Base-by-base conservation (phyloP, 2,113 vertebrate genomes). In the Polypterus senegalus region DNA sequence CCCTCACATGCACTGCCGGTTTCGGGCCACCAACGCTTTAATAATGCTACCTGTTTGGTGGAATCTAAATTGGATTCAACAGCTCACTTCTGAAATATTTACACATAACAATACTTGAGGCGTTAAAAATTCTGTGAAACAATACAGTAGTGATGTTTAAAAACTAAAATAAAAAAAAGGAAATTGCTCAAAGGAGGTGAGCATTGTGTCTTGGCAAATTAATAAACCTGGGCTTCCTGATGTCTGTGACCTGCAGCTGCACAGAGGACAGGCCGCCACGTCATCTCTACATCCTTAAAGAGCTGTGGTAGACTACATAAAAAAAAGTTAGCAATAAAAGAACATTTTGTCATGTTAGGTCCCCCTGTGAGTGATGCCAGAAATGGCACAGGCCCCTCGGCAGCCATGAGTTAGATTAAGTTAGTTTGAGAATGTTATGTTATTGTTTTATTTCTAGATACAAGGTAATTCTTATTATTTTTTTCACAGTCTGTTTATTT, bases 211-310 rank as follows among this genome's bases (percentile, higher is more conserved):
- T 47, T 65, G 51, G 5, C 51, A 63, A 52, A 54, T 70, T 63
- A 74, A 55, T 70, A 63, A 70, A 51, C 61, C 59, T 57, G 47
- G 5, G 65, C 69, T 68, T 75, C 73, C 73, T 63, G 65, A 51
- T 48, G 47, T 47, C 48, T 60, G 47, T 48, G 5, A 48, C 45
- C 44, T 59, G 57, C 70, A 65, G 69, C 67, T 73, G 73, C n/a
- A 46, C 8, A 8, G n/a, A 46, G 59, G 46, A 49, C 27, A 27
- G 27, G 27, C 27, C 27, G 27, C 27, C 27, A 27, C 27, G 27
- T 27, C 27, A 27, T 27, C 27, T 27, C 27, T 51, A 9, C 9
- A 51, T 51, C 49, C 49, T 51, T 51, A 51, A 51, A 51, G 9
- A 51, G 27, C 56, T 57, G 27, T 2, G 9, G 27, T 55, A 5